These are phyloP conservation scores for Clostera curtula DNA, from an alignment of 2,888 invertebrate species.

Conservation along the genomic window DNA sequence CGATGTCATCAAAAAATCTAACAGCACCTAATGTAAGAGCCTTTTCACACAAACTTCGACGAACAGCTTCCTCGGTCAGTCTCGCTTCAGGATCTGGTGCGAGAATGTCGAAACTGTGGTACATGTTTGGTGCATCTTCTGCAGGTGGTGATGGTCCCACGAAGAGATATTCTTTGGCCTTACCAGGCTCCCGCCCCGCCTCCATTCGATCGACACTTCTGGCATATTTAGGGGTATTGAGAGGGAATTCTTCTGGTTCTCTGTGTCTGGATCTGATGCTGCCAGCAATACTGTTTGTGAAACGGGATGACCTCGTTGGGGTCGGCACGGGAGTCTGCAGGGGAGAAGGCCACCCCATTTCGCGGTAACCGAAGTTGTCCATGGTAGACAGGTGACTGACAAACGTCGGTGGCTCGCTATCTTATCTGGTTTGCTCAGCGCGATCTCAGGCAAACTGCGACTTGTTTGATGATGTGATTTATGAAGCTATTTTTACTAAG, in stretches of 20 bases:
- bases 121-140: conserved; percentile 85
- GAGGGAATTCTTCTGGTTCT: conserved; percentile 73
- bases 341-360: conserved; percentile 69
- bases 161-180: conserved; percentile 83
- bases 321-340: conserved; percentile 46
- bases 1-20: conserved; percentile 83
- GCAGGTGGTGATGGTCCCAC: conserved; percentile 87
- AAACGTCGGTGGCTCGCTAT: conserved; percentile 32
- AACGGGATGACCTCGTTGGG: conserved; percentile 41
- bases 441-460: conserved; percentile 39
- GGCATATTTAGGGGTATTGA: conserved; percentile 61
- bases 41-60: conserved; percentile 81
- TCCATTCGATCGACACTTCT: conserved; percentile 73
- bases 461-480: conserved; percentile 54
- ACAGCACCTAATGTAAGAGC: conserved; percentile 79
- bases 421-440: conserved; percentile 55
- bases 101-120: conserved; percentile 83
- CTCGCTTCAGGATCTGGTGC: conserved; percentile 81
- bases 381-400: conserved; percentile 54
- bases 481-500: conserved; percentile 53
- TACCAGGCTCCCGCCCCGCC: conserved; percentile 70
- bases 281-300: too few relatives aligned
- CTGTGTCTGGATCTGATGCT: conserved; percentile 61
- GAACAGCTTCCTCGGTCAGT: conserved; percentile 81
- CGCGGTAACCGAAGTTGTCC: conserved; percentile 79